Base-by-base conservation (phyloP, 2,888 invertebrate genomes). In the Gibbula magus region DNA sequence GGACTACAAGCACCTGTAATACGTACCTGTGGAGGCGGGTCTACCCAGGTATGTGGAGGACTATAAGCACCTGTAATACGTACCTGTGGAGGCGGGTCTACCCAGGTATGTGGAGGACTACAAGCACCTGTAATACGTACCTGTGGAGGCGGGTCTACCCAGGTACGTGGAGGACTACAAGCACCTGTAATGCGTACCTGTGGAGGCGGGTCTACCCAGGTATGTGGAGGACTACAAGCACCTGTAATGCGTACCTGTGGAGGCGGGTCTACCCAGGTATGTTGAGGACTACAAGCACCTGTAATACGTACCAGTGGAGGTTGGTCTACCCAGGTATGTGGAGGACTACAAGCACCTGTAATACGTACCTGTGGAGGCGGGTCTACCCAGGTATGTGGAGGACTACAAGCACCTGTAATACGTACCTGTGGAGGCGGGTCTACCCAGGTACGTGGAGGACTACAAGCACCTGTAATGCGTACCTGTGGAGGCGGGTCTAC, bases 41-140 rank as follows among this genome's bases (percentile, higher is more conserved):
- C 88, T 81, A 25, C 89, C 89, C 1, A 88, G 81, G 75, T 88
- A 88, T 10, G 82, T 83, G 8, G 84, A 81, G 22, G 89, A 89
- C 67, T 85, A n/a, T n/a, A n/a, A n/a, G n/a, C n/a, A n/a, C n/a
- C n/a, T n/a, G n/a, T n/a, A n/a, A n/a, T n/a, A n/a, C n/a, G n/a
- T 85, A 88, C 88, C 85, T 81, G 84, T 78, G 32, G 86, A 85
- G 1, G 73, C 56, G 2, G 87, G 87, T 76, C 88, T 81, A 25
- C 89, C 89, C 1, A 88, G 81, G 75, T 88, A 88, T 10, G 82
- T 83, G 8, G 84, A 81, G 22, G 89, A 89, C 67, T 85, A n/a
- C n/a, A n/a, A n/a, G n/a, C n/a, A n/a, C n/a, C n/a, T n/a, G n/a
- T n/a, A n/a, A n/a, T n/a, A n/a, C n/a, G n/a, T 85, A 88, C 88